These are phyloP conservation scores for Tinea pellionella DNA, from an alignment of 2,888 invertebrate genomes.

Conservation along the genomic window DNA sequence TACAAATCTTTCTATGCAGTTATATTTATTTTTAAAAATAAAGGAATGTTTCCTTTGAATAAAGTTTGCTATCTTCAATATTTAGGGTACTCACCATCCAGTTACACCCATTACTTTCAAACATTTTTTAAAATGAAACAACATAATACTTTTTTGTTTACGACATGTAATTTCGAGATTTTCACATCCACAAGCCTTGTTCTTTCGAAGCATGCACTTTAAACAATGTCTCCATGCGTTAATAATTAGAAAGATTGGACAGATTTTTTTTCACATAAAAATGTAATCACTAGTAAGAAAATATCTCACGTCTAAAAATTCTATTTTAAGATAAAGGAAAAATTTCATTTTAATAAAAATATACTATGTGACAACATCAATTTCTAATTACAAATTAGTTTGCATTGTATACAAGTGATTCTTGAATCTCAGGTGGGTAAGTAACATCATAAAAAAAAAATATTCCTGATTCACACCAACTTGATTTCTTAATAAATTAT, in stretches of 20 bases:
- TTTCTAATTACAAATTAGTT: neutral
- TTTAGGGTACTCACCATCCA: too few species aligned
- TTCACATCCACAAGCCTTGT: conserved; percentile 1
- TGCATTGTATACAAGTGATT: too few species aligned
- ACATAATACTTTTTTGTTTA: conserved; percentile 3
- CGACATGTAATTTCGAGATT: conserved; percentile 3
- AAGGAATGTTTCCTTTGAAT: too few species aligned
- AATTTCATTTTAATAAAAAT: neutral
- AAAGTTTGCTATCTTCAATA: too few species aligned
- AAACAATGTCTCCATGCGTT: neutral
- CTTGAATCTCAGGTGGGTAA: too few species aligned
- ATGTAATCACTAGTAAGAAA: neutral
- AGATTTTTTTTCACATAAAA: neutral
- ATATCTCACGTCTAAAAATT: neutral
- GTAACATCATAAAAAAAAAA: too few species aligned
- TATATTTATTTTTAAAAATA: too few species aligned
- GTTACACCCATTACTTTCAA: too few species aligned
- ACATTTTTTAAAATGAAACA: conserved; percentile 10
- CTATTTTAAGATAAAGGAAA: neutral
- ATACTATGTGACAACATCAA: neutral
- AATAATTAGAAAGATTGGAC: conserved; percentile 1
- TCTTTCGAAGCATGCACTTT: neutral
- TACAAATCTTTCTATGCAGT: too few species aligned
- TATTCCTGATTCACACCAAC: too few species aligned
- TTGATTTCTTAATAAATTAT: too few species aligned